phyloP scores from a whole-genome alignment of 2,888 invertebrate genomes.

The Platerodrilus igneus region DNA sequence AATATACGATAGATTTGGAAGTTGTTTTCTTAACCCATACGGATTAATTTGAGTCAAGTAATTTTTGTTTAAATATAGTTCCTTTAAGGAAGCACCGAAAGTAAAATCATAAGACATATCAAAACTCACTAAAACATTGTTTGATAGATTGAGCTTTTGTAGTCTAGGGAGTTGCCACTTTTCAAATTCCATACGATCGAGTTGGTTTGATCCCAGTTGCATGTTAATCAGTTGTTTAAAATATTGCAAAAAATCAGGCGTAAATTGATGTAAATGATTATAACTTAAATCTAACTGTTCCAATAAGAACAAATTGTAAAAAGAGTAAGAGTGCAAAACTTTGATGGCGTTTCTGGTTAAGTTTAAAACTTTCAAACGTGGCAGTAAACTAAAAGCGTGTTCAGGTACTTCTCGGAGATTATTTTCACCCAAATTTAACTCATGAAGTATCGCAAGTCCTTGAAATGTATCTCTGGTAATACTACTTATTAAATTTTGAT shows the following conservation, averaged over 20 bases:
- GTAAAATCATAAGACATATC: slow-evolving; percentile 27
- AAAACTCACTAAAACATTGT: slow-evolving; percentile 25
- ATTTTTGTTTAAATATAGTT: slow-evolving; percentile 34
- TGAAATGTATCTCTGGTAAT: slow-evolving; percentile 26
- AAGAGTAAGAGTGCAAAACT: slow-evolving; percentile 17
- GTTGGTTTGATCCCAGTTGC: slow-evolving; percentile 28
- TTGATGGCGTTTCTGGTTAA: slow-evolving; percentile 26
- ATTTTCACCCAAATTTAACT: slow-evolving; percentile 31
- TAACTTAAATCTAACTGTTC: slow-evolving; percentile 26
- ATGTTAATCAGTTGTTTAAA: slow-evolving; percentile 26
- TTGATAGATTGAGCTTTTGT: slow-evolving; percentile 21
- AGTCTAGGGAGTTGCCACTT: slow-evolving; percentile 30
- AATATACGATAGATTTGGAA: slow-evolving; percentile 26
- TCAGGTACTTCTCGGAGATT: slow-evolving; percentile 21
- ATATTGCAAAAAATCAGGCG: slow-evolving; percentile 18
- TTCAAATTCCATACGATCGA: slow-evolving; percentile 25
- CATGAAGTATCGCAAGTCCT: slow-evolving; percentile 21
- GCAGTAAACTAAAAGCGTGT: slow-evolving; percentile 19
- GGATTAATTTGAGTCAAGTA: slow-evolving; percentile 30
- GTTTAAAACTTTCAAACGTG: slow-evolving; percentile 23
- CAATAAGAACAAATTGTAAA: slow-evolving; percentile 20
- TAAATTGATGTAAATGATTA: slow-evolving; percentile 22
- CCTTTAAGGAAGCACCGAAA: slow-evolving; percentile 24
- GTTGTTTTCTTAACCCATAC: slow-evolving; percentile 19
- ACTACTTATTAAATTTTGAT: slow-evolving; percentile 31